Evolutionary conservation across 2,888 invertebrate genomes (phyloP).

Genomic region (Fragum fragum): DNA sequence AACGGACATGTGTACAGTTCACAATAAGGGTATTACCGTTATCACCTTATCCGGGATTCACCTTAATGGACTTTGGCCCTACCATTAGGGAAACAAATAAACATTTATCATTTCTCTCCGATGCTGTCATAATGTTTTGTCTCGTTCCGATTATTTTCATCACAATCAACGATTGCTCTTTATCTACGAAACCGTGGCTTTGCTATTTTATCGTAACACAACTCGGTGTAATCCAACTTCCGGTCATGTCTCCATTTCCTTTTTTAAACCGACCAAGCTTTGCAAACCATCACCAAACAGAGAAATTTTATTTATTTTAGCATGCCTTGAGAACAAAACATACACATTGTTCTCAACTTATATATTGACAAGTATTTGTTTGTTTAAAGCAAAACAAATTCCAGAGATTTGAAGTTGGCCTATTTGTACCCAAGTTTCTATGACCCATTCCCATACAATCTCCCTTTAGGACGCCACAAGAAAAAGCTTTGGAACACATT

Average conservation of each 20-base stretch:
- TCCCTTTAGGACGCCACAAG: no score
- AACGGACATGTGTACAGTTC: not conserved
- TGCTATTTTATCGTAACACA: constrained; percentile 54
- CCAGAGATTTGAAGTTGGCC: no score
- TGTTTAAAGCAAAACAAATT: no score
- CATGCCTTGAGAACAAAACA: no score
- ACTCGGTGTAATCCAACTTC: constrained; percentile 59
- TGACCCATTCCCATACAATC: no score
- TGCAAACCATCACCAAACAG: no score
- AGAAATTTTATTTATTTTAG: no score
- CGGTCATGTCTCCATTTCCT: constrained; percentile 56
- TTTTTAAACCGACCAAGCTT: not conserved
- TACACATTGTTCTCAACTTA: no score
- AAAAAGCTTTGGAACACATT: no score
- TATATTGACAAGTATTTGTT: no score
- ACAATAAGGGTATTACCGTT: not conserved
- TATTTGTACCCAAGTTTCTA: no score
- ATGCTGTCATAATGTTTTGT: constrained; percentile 64
- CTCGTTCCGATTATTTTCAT: constrained; percentile 44
- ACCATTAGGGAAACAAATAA: constrained; percentile 60
- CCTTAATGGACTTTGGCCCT: constrained; percentile 24
- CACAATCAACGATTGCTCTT: constrained; percentile 37
- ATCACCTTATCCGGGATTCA: constrained; percentile 19
- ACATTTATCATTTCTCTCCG: constrained; percentile 54
- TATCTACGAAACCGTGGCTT: constrained; percentile 56